Conservation (phyloP, 2,113 vertebrate species). For the Promerops cafer region DNA sequence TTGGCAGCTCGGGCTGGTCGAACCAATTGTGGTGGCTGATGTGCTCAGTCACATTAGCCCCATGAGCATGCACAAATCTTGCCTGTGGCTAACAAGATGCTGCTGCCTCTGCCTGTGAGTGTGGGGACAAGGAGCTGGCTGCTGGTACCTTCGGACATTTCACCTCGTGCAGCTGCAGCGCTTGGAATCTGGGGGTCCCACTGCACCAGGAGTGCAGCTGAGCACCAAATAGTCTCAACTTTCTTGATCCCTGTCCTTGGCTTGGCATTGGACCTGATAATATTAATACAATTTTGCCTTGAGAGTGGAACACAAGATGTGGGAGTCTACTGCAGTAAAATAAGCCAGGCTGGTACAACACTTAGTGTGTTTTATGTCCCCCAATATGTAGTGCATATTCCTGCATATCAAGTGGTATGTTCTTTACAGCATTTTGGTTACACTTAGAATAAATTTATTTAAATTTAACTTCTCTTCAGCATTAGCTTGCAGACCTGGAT, state of each 20-base stretch:
- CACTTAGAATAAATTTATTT: background rate
- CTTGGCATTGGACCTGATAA: background rate
- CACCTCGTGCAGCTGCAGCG: fast-evolving
- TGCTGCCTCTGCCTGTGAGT: background rate
- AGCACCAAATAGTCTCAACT: background rate
- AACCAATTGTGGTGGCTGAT: background rate
- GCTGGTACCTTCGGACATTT: fast-evolving
- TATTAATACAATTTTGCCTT: background rate
- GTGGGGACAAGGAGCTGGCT: fast-evolving
- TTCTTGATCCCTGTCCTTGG: background rate
- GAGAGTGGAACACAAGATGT: background rate
- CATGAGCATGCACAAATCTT: background rate
- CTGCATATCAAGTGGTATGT: background rate
- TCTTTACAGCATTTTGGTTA: background rate
- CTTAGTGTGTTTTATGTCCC: background rate
- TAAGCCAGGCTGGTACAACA: background rate
- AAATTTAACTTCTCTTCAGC: background rate
- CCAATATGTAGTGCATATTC: background rate
- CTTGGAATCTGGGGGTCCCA: fast-evolving
- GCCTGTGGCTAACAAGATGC: background rate
- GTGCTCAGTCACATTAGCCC: background rate
- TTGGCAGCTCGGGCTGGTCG: background rate
- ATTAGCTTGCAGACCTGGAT: background rate
- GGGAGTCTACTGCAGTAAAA: background rate
- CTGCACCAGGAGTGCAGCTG: background rate